Evolutionary conservation across 2,888 invertebrate species (phyloP).

Genomic region (Cheilosia urbana): DNA sequence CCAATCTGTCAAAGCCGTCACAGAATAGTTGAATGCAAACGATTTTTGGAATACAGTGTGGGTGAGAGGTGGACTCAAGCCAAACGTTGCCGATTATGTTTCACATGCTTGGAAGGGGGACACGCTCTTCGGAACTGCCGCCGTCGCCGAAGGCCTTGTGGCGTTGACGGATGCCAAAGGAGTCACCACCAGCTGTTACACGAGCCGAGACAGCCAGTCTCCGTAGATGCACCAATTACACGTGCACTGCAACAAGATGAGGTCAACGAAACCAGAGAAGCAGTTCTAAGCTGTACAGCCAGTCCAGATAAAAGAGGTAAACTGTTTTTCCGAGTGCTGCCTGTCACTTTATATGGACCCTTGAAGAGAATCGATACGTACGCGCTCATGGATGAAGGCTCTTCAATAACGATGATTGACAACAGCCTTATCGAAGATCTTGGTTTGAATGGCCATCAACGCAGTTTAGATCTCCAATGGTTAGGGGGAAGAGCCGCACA

Average conservation of each 20-base stretch:
- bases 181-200: slow-evolving; percentile 41
- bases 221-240: neutral
- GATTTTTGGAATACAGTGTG: slow-evolving; percentile 18
- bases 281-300: slow-evolving; percentile 42
- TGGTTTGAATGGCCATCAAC: slow-evolving; percentile 44
- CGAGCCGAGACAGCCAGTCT: slow-evolving; percentile 18
- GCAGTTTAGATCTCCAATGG: slow-evolving; percentile 56
- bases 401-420: slow-evolving; percentile 64
- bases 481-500: slow-evolving; percentile 51
- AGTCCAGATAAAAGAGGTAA: slow-evolving; percentile 23
- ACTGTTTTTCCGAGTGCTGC: slow-evolving; percentile 53
- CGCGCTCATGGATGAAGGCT: slow-evolving; percentile 66
- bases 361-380: slow-evolving; percentile 29
- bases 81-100: slow-evolving; percentile 11
- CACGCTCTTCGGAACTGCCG: slow-evolving; percentile 34
- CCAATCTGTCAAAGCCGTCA: slow-evolving; percentile 23
- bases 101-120: slow-evolving; percentile 32
- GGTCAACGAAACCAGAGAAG: slow-evolving; percentile 5
- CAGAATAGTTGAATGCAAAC: slow-evolving; percentile 25
- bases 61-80: slow-evolving; percentile 19
- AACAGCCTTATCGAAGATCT: slow-evolving; percentile 40
- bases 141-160: slow-evolving; percentile 18
- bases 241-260: slow-evolving; percentile 16
- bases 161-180: slow-evolving; percentile 35
- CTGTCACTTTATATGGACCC: slow-evolving; percentile 54